phyloP scores from a whole-genome alignment of 2,113 vertebrate genomes.

The Saccopteryx bilineata region DNA sequence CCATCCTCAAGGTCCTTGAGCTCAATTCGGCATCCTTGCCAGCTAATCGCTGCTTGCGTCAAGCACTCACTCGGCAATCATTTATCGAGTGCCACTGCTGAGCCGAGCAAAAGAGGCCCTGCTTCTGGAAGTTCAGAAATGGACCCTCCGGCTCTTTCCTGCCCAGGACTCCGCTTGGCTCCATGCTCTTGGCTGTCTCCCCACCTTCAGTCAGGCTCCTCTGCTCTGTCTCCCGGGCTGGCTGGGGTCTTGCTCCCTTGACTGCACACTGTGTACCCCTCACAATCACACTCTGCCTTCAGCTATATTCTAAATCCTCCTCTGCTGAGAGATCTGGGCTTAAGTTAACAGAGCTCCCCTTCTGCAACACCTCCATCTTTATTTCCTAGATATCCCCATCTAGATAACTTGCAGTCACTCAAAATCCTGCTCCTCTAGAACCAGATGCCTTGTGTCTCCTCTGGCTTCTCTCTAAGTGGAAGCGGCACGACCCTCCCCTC shows the following conservation, averaged over 20 bases:
- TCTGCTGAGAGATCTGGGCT: background rate
- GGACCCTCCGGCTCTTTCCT: background rate
- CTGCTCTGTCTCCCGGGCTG: background rate
- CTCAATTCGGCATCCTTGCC: background rate
- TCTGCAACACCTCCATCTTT: background rate
- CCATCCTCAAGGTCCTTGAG: background rate
- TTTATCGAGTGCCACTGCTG: background rate
- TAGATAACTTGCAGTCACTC: background rate
- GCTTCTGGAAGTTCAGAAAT: background rate
- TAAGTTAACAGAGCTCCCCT: background rate
- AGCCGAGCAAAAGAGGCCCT: background rate
- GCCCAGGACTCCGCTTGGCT: background rate
- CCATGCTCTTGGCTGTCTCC: background rate
- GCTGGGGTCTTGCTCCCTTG: background rate
- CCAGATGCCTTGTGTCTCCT: background rate
- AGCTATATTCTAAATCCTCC: background rate
- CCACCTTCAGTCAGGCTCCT: accelerated
- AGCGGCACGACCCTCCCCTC: background rate
- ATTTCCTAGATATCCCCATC: background rate
- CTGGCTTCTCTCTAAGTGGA: background rate
- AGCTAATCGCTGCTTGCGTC: background rate
- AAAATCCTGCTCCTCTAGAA: background rate
- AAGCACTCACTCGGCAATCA: background rate
- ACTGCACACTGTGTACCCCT: background rate
- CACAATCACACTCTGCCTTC: background rate